Evolutionary conservation across 2,797 vertebrate species (phyloP).

Genomic region (Ispidina lecontei): DNA sequence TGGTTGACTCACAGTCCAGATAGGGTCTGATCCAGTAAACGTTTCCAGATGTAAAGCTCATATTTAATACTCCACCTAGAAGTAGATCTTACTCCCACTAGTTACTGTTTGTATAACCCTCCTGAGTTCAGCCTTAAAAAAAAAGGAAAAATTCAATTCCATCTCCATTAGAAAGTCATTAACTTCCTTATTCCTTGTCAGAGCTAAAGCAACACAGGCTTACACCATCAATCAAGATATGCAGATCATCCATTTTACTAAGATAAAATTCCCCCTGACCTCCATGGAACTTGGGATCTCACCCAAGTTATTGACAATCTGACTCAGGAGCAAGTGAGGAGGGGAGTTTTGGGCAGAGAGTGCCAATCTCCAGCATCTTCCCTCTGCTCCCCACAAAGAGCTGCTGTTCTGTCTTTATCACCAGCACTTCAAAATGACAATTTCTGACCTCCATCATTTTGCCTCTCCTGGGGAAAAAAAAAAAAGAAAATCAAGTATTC

Average conservation of each 20-base stretch:
- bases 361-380: not conserved
- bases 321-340: not conserved
- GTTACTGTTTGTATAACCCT: constrained; percentile 56
- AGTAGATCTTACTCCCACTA: constrained; percentile 53
- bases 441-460: not conserved
- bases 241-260: not conserved
- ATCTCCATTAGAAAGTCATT: not conserved
- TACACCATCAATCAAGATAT: not conserved
- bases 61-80: constrained; percentile 40
- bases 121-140: not conserved
- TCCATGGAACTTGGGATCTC: not conserved
- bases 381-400: not conserved
- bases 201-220: not conserved
- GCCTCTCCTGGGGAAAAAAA: not conserved
- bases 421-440: no score
- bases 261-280: not conserved
- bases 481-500: not conserved
- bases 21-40: constrained; percentile 43
- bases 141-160: not conserved
- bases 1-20: not conserved
- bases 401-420: no score
- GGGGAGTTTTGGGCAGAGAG: fast-evolving
- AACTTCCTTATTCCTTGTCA: not conserved
- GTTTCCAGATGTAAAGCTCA: constrained; percentile 56
- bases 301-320: not conserved